Percentiles rank a stretch among this genome's conserved stretches.
These are phyloP conservation scores for Xestobium rufovillosum DNA, from an alignment of 2,888 invertebrate genomes.

Conservation along the genomic window DNA sequence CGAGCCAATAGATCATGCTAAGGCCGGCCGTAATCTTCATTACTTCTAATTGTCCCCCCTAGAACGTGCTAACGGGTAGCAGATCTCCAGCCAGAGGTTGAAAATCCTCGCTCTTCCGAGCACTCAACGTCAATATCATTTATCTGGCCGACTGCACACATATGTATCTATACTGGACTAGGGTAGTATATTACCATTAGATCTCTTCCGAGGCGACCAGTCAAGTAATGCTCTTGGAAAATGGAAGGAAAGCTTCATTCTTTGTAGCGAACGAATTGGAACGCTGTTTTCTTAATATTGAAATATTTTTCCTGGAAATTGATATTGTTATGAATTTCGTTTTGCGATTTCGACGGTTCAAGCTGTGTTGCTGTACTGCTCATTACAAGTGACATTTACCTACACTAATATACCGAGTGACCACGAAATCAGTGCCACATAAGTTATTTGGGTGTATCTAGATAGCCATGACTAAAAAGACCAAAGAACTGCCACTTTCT, in stretches of 20 bases:
- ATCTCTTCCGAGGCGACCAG: conserved; percentile 31
- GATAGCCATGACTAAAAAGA: conserved; percentile 1
- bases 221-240: conserved; percentile 22
- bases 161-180: conserved; percentile 38
- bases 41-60: conserved; percentile 41
- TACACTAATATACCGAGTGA: conserved; percentile 12
- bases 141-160: conserved; percentile 33
- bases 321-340: conserved; percentile 33
- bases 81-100: conserved; percentile 22
- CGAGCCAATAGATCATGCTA: conserved; percentile 36
- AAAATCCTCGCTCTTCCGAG: conserved; percentile 7
- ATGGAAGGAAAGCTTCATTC: conserved; percentile 9
- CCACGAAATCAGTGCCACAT: background rate
- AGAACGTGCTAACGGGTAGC: conserved; percentile 37
- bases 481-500: no score
- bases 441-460: background rate
- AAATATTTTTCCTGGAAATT: conserved; percentile 34
- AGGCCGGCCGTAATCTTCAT: conserved; percentile 39
- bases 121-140: conserved; percentile 12
- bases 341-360: conserved; percentile 20
- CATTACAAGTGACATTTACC: conserved; percentile 12
- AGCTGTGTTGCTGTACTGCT: no score
- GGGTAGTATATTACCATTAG: conserved; percentile 43
- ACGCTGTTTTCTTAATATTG: conserved; percentile 31
- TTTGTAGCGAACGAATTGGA: conserved; percentile 10